Evolutionary conservation across 2,797 vertebrate species (phyloP).

Genomic region (Epinephelus malabaricus): DNA sequence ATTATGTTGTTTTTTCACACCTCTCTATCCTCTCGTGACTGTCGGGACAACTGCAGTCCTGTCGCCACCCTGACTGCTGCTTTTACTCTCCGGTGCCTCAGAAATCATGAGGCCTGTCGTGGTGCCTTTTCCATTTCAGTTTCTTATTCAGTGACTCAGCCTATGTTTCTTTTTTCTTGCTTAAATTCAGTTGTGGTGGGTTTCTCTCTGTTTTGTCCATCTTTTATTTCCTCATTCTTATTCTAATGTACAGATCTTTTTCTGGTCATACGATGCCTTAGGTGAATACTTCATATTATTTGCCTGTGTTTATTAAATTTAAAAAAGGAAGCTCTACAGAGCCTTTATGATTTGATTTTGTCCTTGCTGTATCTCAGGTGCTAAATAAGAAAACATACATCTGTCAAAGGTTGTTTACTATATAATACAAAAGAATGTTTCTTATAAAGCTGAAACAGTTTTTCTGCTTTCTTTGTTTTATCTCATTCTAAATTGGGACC

Average conservation of each 20-base stretch:
- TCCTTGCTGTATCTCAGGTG: neutral
- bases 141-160: neutral
- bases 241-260: neutral
- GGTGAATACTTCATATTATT: neutral
- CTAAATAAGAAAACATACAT: neutral
- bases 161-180: neutral
- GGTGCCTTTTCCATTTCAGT: conserved; percentile 5
- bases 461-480: neutral
- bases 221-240: neutral
- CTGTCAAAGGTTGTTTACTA: neutral
- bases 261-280: neutral
- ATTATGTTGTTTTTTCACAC: conserved; percentile 71
- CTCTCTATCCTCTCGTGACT: conserved; percentile 60
- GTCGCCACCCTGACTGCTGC: conserved; percentile 52
- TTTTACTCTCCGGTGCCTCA: conserved; percentile 68
- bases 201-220: neutral
- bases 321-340: neutral
- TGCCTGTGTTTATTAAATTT: neutral
- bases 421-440: neutral
- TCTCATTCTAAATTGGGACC: no score
- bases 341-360: neutral
- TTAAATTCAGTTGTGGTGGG: neutral
- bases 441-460: neutral
- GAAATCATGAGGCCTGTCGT: conserved; percentile 23
- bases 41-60: conserved; percentile 49